phyloP scores from a whole-genome alignment of 2,888 invertebrate species.

The Agrochola lota region DNA sequence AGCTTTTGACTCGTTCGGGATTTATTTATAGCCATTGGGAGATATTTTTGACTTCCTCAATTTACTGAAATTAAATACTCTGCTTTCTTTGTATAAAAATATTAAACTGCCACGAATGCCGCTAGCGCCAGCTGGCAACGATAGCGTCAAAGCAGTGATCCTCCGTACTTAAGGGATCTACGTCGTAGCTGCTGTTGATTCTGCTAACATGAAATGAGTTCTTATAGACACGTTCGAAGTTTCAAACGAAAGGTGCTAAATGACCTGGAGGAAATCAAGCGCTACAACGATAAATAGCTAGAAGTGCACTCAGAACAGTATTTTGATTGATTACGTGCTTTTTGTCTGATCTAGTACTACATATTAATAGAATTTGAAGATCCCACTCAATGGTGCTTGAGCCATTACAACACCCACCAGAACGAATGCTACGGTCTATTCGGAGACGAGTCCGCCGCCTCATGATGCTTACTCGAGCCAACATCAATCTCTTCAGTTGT shows the following conservation, averaged over 20 bases:
- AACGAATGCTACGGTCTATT: constrained; percentile 47
- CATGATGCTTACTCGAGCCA: constrained; percentile 31
- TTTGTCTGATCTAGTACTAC: background rate
- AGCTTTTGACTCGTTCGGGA: constrained; percentile 5
- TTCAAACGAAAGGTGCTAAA: background rate
- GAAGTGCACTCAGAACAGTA: background rate
- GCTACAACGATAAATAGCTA: background rate
- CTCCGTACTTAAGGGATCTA: background rate
- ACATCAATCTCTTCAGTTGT: constrained; percentile 34
- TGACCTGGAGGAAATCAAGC: background rate
- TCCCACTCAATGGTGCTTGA: constrained; percentile 41
- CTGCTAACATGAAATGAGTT: background rate
- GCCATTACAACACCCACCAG: constrained; percentile 43
- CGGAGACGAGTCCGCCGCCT: constrained; percentile 17
- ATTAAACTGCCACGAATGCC: background rate
- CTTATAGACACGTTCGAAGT: background rate
- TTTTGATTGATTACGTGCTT: background rate
- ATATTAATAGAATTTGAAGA: constrained; percentile 30
- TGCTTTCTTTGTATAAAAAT: background rate
- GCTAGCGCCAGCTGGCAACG: background rate
- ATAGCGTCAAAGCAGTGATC: background rate
- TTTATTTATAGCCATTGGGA: constrained; percentile 31
- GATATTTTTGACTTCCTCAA: constrained; percentile 10
- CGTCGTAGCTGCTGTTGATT: background rate
- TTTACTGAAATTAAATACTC: constrained; percentile 3